Percentiles rank a stretch among this genome's conserved stretches.
Evolutionary conservation across 2,888 invertebrate genomes (phyloP).

Genomic region (Escarpia spicata): DNA sequence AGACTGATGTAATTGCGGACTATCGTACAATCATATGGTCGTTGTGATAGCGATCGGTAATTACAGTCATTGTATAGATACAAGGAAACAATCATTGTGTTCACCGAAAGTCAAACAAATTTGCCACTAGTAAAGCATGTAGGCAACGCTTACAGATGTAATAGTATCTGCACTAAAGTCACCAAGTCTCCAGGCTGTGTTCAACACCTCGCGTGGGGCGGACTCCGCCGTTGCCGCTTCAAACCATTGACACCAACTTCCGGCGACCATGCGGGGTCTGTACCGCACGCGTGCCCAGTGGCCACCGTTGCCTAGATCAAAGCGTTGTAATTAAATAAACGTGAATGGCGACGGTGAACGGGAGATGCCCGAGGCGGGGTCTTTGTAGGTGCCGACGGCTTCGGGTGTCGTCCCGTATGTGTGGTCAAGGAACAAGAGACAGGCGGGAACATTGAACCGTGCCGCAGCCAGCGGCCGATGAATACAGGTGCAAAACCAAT

Average conservation of each 20-base stretch:
- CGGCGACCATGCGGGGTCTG: neutral
- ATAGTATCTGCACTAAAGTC: too few species aligned
- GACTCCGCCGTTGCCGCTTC: neutral
- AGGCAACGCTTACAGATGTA: too few species aligned
- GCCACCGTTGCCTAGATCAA: neutral
- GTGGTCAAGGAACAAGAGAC: neutral
- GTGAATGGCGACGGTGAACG: slow-evolving; percentile 1
- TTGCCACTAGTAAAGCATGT: too few species aligned
- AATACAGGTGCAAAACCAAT: neutral
- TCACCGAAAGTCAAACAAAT: too few species aligned
- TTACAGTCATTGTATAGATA: too few species aligned
- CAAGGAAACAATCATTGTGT: too few species aligned
- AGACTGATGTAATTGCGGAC: too few species aligned
- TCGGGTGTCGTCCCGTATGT: neutral
- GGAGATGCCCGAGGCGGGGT: neutral
- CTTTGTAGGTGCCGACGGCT: neutral
- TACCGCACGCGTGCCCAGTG: neutral
- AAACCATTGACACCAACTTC: neutral
- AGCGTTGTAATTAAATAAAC: neutral
- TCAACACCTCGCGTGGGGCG: too few species aligned
- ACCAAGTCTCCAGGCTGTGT: too few species aligned
- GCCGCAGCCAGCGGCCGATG: neutral
- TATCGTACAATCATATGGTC: too few species aligned
- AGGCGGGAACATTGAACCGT: neutral
- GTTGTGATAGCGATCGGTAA: too few species aligned